Evolutionary conservation across 2,113 vertebrate genomes (phyloP), one percentile per base, ranked within the genome.

Genomic region (Tautogolabrus adspersus): DNA sequence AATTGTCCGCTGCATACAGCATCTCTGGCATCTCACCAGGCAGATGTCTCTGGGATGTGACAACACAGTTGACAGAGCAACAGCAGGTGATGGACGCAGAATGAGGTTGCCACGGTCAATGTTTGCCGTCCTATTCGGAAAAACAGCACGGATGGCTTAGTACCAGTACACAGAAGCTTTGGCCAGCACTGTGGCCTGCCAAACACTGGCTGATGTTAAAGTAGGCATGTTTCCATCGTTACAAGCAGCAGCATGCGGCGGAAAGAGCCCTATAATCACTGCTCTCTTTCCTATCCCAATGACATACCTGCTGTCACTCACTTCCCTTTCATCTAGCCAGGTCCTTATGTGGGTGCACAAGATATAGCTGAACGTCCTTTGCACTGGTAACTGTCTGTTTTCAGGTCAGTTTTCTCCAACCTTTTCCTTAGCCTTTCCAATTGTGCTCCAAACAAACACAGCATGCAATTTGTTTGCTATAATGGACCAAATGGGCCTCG

Each of bases 1-100:
- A 49, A 87, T 87, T 79, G 88, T 90, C 90, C 91, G 49, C 49
- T 59, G 75, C 65, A 61, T 83, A 63, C 87, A 71, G 85, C 79
- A 61, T 69, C 77, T 79, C 87, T 92, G 90, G 91, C 89, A 79
- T 66, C 71, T 79, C 71, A 92, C 89, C 90, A 88, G 91, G 83
- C 90, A 82, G 83, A 88, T 81, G 74, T 91, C 88, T 89, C 70
- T 77, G 82, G 82, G 88, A 85, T 21, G 70, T 80, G 77, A 65
- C 84, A 70, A 60, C 81, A 78, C 83, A 79, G 87, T 68, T 75
- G 83, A 91, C 72, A 65, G 82, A 82, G 87, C 75, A 85, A 66
- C 87, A 90, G 86, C 69, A 68, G 85, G 83, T 60, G 83, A 87
- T 59, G 68, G 73, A 65, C 19, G 22, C 74, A 66, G 80, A 84